Evolutionary conservation across 2,888 invertebrate species (phyloP).

Genomic region (Tetragonula carbonaria): DNA sequence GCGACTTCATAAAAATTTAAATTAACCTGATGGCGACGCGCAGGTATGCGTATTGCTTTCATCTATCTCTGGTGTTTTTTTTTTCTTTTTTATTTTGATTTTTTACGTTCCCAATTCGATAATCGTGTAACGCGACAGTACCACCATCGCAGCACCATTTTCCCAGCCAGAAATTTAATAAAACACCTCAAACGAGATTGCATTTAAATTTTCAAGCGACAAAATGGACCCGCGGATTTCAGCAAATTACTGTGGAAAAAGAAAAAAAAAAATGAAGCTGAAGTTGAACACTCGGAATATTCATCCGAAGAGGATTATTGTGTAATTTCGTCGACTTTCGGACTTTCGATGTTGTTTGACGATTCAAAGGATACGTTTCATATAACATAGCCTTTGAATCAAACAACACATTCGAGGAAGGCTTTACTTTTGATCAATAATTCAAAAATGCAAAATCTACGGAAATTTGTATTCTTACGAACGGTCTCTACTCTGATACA

Average conservation of each 20-base stretch:
- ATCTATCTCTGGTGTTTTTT: neutral
- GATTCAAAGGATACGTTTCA: too few relatives aligned
- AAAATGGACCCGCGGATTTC: neutral
- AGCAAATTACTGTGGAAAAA: neutral
- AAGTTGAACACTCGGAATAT: neutral
- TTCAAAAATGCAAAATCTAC: too few relatives aligned
- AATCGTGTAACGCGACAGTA: neutral
- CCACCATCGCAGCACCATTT: neutral
- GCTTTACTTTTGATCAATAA: too few relatives aligned
- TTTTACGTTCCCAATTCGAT: neutral
- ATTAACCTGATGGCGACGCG: slow-evolving; percentile 12
- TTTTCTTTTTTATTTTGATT: neutral
- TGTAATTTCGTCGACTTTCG: neutral
- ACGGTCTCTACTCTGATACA: too few relatives aligned
- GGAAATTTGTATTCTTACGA: too few relatives aligned
- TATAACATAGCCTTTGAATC: too few relatives aligned
- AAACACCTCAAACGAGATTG: neutral
- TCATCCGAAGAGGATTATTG: neutral
- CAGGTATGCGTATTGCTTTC: neutral
- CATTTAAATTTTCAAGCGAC: neutral
- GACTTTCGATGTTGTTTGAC: neutral
- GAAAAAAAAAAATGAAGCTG: too few relatives aligned
- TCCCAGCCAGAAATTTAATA: neutral
- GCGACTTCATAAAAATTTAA: slow-evolving; percentile 27
- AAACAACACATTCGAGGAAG: too few relatives aligned